Evolutionary conservation across 2,113 vertebrate genomes (phyloP), one percentile per base, ranked within the genome.

Genomic region (Hippoglossus stenolepis): DNA sequence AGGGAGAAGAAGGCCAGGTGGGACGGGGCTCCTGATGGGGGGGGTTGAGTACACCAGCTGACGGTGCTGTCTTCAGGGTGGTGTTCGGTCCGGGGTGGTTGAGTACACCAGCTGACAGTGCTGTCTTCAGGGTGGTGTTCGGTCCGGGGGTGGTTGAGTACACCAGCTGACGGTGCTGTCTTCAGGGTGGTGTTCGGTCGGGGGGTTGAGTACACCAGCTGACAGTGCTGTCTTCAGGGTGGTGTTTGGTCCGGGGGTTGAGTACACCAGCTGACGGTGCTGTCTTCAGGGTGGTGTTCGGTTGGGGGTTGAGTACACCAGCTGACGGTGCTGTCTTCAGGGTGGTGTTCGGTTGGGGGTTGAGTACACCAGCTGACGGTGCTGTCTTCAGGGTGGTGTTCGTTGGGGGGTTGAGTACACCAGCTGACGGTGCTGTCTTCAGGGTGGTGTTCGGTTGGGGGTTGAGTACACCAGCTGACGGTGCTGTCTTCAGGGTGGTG

Each of bases 111-210:
- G 21, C 78, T 84, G 66, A 85, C 23, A 24, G 23, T 24, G 23
- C 7, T 0, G 80, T 61, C 49, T 49, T 1, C 91, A 97, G 96
- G 26, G 96, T 97, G 87, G 93, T 97, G 64, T 97, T 98, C 20
- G 96, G 97, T 15, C 97, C 23, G 23, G 56, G 3, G 23, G 21
- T 11, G 10, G 23, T 9, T 43, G 8, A 24, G 54, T 3, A 17
- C 13, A 18, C n/a, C 12, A 11, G 21, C 78, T 84, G 66, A 85
- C 23, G 56, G 23, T 24, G 23, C 7, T 0, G 80, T 61, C 49
- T 49, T 1, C 91, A 97, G 96, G 26, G 96, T 97, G 87, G 93
- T 97, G 64, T 97, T 98, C 20, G 96, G 97, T 15, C 97, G 26
- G 26, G 26, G n/a, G n/a, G n/a, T n/a, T n/a, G n/a, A n/a, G n/a